Base-by-base conservation (phyloP, 2,113 vertebrate genomes). In the Aldabrachelys gigantea region DNA sequence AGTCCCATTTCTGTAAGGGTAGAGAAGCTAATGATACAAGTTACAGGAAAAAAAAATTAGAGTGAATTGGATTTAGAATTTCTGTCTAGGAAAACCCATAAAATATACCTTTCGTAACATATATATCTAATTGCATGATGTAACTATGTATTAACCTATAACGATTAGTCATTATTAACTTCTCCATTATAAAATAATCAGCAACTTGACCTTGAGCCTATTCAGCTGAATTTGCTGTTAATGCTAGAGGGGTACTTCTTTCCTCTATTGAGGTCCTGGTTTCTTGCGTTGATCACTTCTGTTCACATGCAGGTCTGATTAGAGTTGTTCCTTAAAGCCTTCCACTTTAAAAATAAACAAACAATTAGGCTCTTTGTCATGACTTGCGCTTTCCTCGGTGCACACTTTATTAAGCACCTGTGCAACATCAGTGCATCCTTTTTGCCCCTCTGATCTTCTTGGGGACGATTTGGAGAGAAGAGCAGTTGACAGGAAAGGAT, bases 251-350 rank as follows among this genome's bases (percentile, higher is more conserved):
- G n/a, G 47, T 88, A 53, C 22, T 59, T 93, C 35, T 12, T n/a
- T 8, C 6, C 80, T 9, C 44, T 44, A 0, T 76, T 80, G 59
- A 80, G 29, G 10, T 41, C 27, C 4, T 72, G 0, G 31, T 2
- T 47, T 25, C 75, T 76, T 76, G 38, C 41, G 1, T 6, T 47
- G 31, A 29, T 78, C 41, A 78, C 25, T 8, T 41, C 75, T 44
- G 5, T 78, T 78, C 62, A n/a, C 31, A 2, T 35, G 7, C 14
- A 35, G 17, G 7, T 35, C 14, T 65, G 62, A 65, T 7, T 65
- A 35, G 12, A 65, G 31, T 65, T 19, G 31, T 65, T 65, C 31
- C 62, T 65, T n/a, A 65, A 35, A 65, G 59, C 6, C 31, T 65
- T 65, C 59, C 59, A 65, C 59, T 65, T 62, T 35, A 65, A 59